Evolutionary conservation across 2,888 invertebrate species (phyloP).

Genomic region (Smittia aterrima): DNA sequence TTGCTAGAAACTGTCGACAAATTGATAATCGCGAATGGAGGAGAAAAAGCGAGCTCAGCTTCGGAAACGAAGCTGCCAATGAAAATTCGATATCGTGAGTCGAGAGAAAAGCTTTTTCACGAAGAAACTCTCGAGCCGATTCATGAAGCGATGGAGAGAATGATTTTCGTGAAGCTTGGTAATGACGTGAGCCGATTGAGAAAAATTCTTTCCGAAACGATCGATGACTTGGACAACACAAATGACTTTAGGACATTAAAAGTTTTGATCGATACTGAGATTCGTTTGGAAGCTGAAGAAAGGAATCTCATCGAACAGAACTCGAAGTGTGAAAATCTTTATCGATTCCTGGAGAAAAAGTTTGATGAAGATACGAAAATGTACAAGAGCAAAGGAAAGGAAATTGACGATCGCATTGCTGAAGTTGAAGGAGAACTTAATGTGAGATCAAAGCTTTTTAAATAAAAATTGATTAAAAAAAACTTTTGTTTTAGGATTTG

Average conservation of each 20-base stretch:
- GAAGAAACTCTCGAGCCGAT: constrained; percentile 39
- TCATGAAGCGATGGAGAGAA: constrained; percentile 39
- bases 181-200: constrained; percentile 37
- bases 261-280: constrained; percentile 37
- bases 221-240: constrained; percentile 29
- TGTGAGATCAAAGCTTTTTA: background rate
- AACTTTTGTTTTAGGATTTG: constrained; percentile 28
- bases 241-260: constrained; percentile 30
- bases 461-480: background rate
- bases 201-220: constrained; percentile 31
- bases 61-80: constrained; percentile 36
- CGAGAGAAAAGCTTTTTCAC: constrained; percentile 37
- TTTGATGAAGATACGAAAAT: constrained; percentile 40
- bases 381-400: constrained; percentile 30
- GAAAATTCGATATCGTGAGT: constrained; percentile 41
- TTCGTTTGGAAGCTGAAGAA: constrained; percentile 37
- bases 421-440: constrained; percentile 29
- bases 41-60: constrained; percentile 12
- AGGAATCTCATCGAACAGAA: constrained; percentile 33
- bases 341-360: constrained; percentile 39
- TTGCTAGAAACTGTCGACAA: constrained; percentile 28
- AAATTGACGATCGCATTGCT: constrained; percentile 35
- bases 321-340: constrained; percentile 26
- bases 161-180: constrained; percentile 39
- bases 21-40: constrained; percentile 32